These are phyloP conservation scores for Sebastes matsubarae DNA, from an alignment of 2,797 vertebrate species.

Conservation along the genomic window DNA sequence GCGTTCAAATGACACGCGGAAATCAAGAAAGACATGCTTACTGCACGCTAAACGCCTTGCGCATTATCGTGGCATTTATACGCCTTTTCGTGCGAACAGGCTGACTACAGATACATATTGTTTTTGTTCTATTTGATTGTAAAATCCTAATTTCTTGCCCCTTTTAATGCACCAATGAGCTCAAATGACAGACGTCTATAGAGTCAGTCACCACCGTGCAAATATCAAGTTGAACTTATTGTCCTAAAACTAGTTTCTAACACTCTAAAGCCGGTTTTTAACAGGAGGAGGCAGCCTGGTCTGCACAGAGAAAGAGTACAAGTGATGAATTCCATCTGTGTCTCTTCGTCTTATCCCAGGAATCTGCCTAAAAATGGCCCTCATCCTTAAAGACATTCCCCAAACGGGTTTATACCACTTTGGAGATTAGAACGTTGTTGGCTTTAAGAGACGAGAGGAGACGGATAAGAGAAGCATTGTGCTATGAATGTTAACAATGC, in stretches of 20 bases:
- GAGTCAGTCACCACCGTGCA: neutral
- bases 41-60: too few relatives aligned
- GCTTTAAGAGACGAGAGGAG: neutral
- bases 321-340: constrained; percentile 64
- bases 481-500: constrained; percentile 43
- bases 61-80: too few relatives aligned
- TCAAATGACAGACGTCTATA: neutral
- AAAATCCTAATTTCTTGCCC: neutral
- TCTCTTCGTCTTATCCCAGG: constrained; percentile 18
- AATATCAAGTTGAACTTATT: neutral
- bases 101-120: neutral
- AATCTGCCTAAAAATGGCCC: constrained; percentile 38
- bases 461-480: constrained; percentile 54
- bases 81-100: too few relatives aligned
- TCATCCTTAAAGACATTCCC: constrained; percentile 40
- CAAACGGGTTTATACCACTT: constrained; percentile 53
- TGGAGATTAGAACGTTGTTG: constrained; percentile 42
- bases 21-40: too few relatives aligned
- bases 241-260: neutral
- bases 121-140: neutral
- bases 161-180: neutral
- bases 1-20: too few relatives aligned
- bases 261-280: neutral
- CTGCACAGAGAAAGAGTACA: neutral
- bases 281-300: neutral